phyloP scores from a whole-genome alignment of 2,888 invertebrate species.

The Phyto melanocephala region DNA sequence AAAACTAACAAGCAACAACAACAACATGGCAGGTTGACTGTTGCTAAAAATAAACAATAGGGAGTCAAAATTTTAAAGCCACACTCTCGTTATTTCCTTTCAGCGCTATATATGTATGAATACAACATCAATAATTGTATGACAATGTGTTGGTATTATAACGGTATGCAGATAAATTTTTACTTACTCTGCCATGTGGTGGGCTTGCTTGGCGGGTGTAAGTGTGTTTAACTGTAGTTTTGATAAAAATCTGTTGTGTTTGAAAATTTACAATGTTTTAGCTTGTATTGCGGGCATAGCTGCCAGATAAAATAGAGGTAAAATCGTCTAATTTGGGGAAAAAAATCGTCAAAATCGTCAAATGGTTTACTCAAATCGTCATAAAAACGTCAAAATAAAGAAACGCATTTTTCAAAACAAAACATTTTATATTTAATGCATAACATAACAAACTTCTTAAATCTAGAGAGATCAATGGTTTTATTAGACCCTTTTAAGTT shows the following conservation, averaged over 20 bases:
- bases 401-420: too few species aligned
- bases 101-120: too few species aligned
- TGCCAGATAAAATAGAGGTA: too few species aligned
- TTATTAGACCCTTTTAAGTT: too few species aligned
- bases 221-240: slow-evolving; percentile 3
- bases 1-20: slow-evolving; percentile 19
- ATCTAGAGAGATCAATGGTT: too few species aligned
- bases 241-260: slow-evolving; percentile 16
- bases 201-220: neutral
- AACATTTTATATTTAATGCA: too few species aligned
- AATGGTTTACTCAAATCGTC: too few species aligned
- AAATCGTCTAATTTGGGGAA: too few species aligned
- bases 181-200: neutral
- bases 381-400: too few species aligned
- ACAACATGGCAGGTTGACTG: slow-evolving; percentile 11
- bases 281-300: too few species aligned
- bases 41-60: slow-evolving; percentile 9
- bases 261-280: slow-evolving; percentile 27
- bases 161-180: neutral
- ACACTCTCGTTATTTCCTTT: neutral
- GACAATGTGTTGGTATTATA: neutral
- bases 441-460: too few species aligned
- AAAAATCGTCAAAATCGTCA: too few species aligned
- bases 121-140: neutral
- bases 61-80: slow-evolving; percentile 1